phyloP scores from a whole-genome alignment of 1,140 invertebrate species.

The Geopemphigus sp. region DNA sequence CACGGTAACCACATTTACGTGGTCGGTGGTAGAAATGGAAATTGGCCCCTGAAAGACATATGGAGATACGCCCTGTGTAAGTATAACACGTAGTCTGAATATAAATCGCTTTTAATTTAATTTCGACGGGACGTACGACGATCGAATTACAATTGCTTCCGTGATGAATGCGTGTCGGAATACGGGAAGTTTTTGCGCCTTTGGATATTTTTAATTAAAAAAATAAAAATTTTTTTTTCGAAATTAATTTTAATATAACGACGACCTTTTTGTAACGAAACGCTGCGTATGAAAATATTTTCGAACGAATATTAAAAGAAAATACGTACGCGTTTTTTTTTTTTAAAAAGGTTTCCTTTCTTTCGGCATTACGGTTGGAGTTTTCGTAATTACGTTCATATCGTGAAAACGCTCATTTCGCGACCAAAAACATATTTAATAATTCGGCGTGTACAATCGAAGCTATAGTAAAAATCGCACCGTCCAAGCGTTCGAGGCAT shows the following conservation, averaged over 20 bases:
- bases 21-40: constrained; percentile 77
- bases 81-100: constrained; percentile 53
- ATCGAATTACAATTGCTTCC: constrained; percentile 33
- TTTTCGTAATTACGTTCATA: neutral
- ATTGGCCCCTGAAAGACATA: constrained; percentile 77
- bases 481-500: neutral
- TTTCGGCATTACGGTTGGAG: neutral
- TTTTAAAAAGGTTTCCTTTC: no score
- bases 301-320: neutral
- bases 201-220: constrained; percentile 3
- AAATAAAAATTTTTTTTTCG: neutral
- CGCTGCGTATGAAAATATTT: neutral
- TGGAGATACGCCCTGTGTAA: constrained; percentile 80
- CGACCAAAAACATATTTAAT: neutral
- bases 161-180: constrained; percentile 6
- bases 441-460: neutral
- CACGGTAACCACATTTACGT: constrained; percentile 74
- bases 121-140: constrained; percentile 23
- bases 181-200: neutral
- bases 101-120: constrained; percentile 36
- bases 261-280: neutral
- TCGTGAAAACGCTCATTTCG: neutral
- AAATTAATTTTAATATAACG: neutral
- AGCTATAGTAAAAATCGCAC: neutral
- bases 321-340: no score